These are phyloP conservation scores for Anabacerthia variegaticeps DNA, from an alignment of 2,797 vertebrate genomes.

Conservation along the genomic window DNA sequence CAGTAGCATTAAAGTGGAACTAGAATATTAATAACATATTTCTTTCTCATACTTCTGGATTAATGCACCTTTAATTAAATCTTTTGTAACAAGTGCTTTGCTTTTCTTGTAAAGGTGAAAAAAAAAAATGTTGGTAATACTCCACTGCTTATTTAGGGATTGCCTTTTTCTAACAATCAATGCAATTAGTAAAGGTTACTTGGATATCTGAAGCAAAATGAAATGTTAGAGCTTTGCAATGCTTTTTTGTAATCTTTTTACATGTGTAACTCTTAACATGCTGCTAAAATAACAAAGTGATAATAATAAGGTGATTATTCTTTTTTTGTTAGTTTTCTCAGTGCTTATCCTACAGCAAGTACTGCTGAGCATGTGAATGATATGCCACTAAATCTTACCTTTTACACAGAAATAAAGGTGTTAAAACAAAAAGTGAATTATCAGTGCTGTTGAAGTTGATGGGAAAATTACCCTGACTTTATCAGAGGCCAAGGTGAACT, in stretches of 20 bases:
- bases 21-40: not conserved
- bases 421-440: not conserved
- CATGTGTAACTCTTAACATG: not conserved
- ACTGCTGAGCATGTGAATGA: not conserved
- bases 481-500: not conserved
- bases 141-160: slow-evolving; percentile 25
- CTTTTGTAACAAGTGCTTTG: not conserved
- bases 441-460: not conserved
- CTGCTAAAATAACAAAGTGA: not conserved
- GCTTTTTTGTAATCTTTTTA: not conserved
- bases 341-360: not conserved
- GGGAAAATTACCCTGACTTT: not conserved
- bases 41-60: not conserved
- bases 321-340: not conserved
- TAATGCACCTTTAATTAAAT: slow-evolving; percentile 55
- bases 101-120: slow-evolving; percentile 20
- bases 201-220: not conserved
- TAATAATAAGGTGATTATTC: not conserved
- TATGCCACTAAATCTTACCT: not conserved
- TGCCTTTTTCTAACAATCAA: slow-evolving; percentile 16
- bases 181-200: slow-evolving; percentile 24
- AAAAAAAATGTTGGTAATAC: not conserved
- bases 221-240: not conserved
- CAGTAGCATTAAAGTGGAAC: not conserved
- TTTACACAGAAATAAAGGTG: not conserved